These are phyloP conservation scores for Protobothrops flavoviridis DNA, from an alignment of 2,113 vertebrate species.

Conservation along the genomic window DNA sequence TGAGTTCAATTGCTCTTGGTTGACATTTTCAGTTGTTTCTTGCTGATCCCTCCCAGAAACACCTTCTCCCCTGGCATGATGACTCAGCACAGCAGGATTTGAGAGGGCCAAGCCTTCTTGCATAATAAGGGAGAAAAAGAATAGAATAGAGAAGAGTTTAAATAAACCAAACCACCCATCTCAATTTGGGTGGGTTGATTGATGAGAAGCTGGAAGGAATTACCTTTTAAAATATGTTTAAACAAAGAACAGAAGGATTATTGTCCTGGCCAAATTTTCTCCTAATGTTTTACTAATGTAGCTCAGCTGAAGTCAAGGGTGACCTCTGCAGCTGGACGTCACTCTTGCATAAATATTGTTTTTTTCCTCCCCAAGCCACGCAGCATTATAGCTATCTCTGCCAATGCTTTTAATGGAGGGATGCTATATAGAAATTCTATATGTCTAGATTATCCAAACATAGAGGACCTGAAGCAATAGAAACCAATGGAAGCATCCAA, in stretches of 20 bases:
- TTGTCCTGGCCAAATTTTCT: not conserved
- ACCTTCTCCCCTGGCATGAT: not conserved
- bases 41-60: not conserved
- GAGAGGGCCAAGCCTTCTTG: not conserved
- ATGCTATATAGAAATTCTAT: not conserved
- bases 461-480: not conserved
- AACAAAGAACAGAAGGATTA: fast-evolving
- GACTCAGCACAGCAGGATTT: not conserved
- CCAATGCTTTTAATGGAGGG: not conserved
- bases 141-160: not conserved
- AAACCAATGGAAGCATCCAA: not conserved
- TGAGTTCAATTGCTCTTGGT: not conserved
- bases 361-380: not conserved
- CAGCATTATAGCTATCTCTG: not conserved
- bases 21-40: not conserved
- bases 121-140: not conserved
- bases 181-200: not conserved
- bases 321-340: fast-evolving
- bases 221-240: not conserved
- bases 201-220: not conserved
- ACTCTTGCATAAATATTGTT: too few species aligned
- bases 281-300: not conserved
- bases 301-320: slow-evolving; percentile 8
- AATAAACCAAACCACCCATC: not conserved
- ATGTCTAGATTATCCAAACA: not conserved